Percentiles rank a stretch among this genome's conserved stretches.
Evolutionary conservation across 1,140 invertebrate species (phyloP).

Genomic region (Schlechtendalia chinensis): DNA sequence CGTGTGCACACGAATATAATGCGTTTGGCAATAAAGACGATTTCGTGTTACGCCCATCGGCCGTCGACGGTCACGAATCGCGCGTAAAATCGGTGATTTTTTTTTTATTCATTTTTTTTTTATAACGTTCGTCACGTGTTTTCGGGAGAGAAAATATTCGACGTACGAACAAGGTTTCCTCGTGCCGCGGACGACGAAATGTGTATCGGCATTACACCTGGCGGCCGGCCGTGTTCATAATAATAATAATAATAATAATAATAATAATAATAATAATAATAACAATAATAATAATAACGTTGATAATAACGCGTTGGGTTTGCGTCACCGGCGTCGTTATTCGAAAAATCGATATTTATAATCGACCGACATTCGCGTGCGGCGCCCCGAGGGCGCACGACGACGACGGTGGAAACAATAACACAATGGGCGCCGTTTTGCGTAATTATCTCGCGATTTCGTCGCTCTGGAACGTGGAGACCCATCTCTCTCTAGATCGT

Average conservation of each 20-base stretch:
- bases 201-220: background rate
- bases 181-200: background rate
- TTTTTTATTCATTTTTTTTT: too few species aligned
- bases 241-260: too few species aligned
- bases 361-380: background rate
- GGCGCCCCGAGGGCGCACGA: background rate
- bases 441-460: too few species aligned
- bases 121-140: too few species aligned
- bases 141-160: too few species aligned
- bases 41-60: background rate
- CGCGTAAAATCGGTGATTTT: constrained; percentile 16
- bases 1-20: background rate
- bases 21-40: background rate
- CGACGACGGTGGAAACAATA: background rate
- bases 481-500: background rate
- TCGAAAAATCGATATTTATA: constrained; percentile 3
- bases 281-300: constrained; percentile 6
- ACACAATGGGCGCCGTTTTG: background rate
- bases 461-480: too few species aligned
- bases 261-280: too few species aligned
- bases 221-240: too few species aligned
- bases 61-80: constrained; percentile 5
- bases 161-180: background rate
- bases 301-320: background rate
- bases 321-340: background rate